phyloP scores from a whole-genome alignment of 92 coral and sea anemone genomes.

The Actinostola sp. region DNA sequence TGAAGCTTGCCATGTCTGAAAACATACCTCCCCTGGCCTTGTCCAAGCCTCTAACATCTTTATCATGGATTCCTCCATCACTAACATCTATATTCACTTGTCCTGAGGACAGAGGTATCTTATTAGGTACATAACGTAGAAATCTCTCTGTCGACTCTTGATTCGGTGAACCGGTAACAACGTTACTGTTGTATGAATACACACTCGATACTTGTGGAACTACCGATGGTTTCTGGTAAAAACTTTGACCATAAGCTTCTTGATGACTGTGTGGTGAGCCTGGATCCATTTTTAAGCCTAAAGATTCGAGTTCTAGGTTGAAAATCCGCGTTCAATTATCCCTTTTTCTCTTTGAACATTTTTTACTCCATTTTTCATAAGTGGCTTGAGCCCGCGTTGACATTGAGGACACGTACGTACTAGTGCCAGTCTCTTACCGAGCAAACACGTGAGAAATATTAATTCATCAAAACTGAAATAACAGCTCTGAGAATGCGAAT shows the following conservation, averaged over 20 bases:
- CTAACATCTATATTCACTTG: slow-evolving; percentile 22
- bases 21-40: slow-evolving; percentile 19
- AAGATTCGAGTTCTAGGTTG: not conserved
- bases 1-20: not conserved
- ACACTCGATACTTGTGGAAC: slow-evolving; percentile 8
- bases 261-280: not conserved
- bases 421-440: slow-evolving; percentile 35
- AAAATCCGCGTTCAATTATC: slow-evolving; percentile 8
- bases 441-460: not conserved
- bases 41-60: slow-evolving; percentile 8
- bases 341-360: not conserved
- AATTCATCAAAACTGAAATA: not conserved
- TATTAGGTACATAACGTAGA: slow-evolving; percentile 36
- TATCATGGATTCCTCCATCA: slow-evolving; percentile 9
- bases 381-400: slow-evolving; percentile 43
- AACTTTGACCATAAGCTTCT: slow-evolving; percentile 14
- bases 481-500: slow-evolving; percentile 11
- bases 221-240: slow-evolving; percentile 2
- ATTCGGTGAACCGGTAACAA: slow-evolving; percentile 17
- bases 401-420: slow-evolving; percentile 41
- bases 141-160: slow-evolving; percentile 17
- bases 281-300: slow-evolving; percentile 15
- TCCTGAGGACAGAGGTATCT: slow-evolving; percentile 10
- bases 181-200: slow-evolving; percentile 35
- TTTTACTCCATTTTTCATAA: slow-evolving; percentile 4